phyloP scores from a whole-genome alignment of 2,888 invertebrate genomes.

The Platynereis dumerilii region DNA sequence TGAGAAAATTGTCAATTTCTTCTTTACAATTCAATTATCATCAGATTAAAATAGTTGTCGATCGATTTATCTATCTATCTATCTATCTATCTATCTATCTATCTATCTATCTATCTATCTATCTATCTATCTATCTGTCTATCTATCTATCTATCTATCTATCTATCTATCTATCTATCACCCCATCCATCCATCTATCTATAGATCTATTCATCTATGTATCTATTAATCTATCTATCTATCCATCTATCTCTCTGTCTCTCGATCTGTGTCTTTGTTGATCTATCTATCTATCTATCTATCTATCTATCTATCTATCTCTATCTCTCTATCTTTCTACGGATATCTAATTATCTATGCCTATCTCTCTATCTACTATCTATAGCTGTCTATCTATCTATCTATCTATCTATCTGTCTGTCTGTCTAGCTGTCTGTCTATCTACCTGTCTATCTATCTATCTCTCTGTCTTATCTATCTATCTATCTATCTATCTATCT shows the following conservation, averaged over 20 bases:
- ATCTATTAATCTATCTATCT: constrained; percentile 3
- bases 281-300: constrained; percentile 6
- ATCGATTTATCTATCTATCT: too few species aligned
- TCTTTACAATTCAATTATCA: too few species aligned
- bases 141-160: background rate
- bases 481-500: too few species aligned
- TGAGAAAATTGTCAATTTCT: too few species aligned
- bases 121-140: constrained; percentile 21
- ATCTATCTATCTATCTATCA: constrained; percentile 5
- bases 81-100: constrained; percentile 23
- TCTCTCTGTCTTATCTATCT: too few species aligned
- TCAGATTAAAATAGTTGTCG: too few species aligned
- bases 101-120: constrained; percentile 27
- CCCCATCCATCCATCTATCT: background rate
- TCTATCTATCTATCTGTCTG: too few species aligned
- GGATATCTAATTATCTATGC: background rate
- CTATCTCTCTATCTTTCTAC: background rate
- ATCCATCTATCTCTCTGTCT: constrained; percentile 10
- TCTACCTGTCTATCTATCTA: too few species aligned
- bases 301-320: constrained; percentile 7
- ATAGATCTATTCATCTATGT: background rate
- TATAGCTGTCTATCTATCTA: too few species aligned
- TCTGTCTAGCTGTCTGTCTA: too few species aligned
- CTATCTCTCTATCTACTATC: background rate
- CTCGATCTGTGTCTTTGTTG: background rate